Evolutionary conservation across 2,113 vertebrate genomes (phyloP).

Genomic region (Callopanchax toddi): DNA sequence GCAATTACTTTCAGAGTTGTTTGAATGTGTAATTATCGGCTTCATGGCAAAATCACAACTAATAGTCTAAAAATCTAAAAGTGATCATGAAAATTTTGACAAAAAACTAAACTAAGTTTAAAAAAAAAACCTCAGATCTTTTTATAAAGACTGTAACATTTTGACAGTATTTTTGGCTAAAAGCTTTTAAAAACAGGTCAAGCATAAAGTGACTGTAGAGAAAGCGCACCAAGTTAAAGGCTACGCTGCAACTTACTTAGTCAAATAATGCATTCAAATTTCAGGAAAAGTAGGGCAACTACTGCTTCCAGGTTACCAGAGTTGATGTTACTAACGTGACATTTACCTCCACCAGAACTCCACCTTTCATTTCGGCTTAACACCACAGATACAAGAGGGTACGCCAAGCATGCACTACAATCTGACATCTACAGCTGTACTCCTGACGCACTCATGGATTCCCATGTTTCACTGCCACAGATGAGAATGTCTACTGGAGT

Average conservation of each 20-base stretch:
- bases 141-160: not conserved
- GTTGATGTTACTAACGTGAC: constrained; percentile 9
- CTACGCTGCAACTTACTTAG: constrained; percentile 13
- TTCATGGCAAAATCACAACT: too few species aligned
- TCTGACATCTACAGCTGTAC: constrained; percentile 41
- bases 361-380: constrained; percentile 26
- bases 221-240: constrained; percentile 25
- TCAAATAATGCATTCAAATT: constrained; percentile 49
- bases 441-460: constrained; percentile 8
- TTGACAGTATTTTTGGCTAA: not conserved
- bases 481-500: not conserved
- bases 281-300: constrained; percentile 30
- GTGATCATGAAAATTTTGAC: too few species aligned
- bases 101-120: too few species aligned
- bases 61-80: too few species aligned
- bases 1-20: too few species aligned
- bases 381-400: constrained; percentile 14
- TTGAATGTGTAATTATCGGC: too few species aligned
- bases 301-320: constrained; percentile 25
- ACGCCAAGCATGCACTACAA: constrained; percentile 14
- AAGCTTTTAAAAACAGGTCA: constrained; percentile 31
- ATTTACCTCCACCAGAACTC: constrained; percentile 30
- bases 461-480: constrained; percentile 13
- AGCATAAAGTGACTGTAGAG: constrained; percentile 1
- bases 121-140: not conserved